Percentiles rank a stretch among this genome's conserved stretches.
Conservation (phyloP, 2,797 vertebrate species). For the Coregonus sp. region DNA sequence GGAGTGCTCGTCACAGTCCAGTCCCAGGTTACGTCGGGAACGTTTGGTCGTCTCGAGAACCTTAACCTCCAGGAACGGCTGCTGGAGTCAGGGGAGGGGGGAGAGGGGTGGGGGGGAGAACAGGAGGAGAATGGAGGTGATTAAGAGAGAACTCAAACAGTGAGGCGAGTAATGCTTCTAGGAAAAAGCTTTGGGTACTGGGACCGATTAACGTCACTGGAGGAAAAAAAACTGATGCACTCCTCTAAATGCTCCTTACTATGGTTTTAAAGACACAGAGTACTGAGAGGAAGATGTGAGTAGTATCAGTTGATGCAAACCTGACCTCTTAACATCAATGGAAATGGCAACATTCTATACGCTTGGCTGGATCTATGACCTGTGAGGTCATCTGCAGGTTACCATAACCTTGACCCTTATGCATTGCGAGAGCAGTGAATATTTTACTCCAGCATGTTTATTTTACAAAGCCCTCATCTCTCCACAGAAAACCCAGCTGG, state of each 20-base stretch:
- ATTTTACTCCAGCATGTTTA: conserved; percentile 70
- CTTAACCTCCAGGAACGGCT: conserved; percentile 98
- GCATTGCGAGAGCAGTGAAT: conserved; percentile 65
- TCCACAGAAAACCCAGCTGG: conserved; percentile 76
- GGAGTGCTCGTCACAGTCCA: conserved; percentile 97
- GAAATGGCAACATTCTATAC: conserved; percentile 31
- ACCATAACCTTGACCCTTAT: conserved; percentile 74
- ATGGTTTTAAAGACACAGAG: not conserved
- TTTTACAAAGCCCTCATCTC: conserved; percentile 72
- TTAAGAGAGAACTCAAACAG: conserved; percentile 67
- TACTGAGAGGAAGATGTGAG: not conserved
- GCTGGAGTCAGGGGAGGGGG: conserved; percentile 79
- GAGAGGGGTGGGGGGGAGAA: conserved; percentile 17
- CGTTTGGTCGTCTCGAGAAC: conserved; percentile 96
- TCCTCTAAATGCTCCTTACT: not conserved
- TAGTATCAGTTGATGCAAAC: conserved; percentile 27
- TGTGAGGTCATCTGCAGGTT: conserved; percentile 67
- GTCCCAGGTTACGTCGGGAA: conserved; percentile 90
- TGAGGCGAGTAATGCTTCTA: not conserved
- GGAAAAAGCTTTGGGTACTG: not conserved
- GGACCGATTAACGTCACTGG: not conserved
- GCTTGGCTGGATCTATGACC: conserved; percentile 66
- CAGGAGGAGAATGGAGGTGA: conserved; percentile 62
- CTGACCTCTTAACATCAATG: conserved; percentile 17
- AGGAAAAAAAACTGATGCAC: not conserved